Percentiles rank a stretch among this genome's conserved stretches.
Evolutionary conservation across 2,113 vertebrate genomes (phyloP).

Genomic region (Piprites chloris): DNA sequence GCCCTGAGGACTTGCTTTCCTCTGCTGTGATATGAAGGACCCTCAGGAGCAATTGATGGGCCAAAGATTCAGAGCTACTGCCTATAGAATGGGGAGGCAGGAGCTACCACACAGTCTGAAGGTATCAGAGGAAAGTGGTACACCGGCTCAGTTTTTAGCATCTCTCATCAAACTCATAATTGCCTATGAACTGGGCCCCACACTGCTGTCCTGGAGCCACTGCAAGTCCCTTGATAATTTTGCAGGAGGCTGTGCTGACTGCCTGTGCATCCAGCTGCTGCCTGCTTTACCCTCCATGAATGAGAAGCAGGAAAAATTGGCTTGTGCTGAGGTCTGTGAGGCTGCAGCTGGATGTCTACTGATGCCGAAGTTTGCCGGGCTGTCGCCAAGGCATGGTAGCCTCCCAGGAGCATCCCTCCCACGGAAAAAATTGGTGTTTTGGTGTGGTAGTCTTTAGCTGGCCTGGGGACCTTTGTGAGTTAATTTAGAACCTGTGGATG

Average conservation of each 20-base stretch:
- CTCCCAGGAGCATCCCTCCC: neutral
- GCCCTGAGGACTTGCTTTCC: neutral
- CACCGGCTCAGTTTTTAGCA: neutral
- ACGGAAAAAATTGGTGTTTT: neutral
- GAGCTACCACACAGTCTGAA: neutral
- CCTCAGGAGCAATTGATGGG: neutral
- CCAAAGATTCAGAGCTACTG: neutral
- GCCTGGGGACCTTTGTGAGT: too few species aligned
- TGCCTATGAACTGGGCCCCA: accelerated
- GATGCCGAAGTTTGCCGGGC: accelerated
- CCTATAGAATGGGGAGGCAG: accelerated
- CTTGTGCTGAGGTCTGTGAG: neutral
- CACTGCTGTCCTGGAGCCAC: neutral
- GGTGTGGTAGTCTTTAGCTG: too few species aligned
- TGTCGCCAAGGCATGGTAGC: neutral
- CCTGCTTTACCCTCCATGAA: neutral
- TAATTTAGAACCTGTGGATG: too few species aligned
- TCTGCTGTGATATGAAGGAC: neutral
- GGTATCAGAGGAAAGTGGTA: neutral
- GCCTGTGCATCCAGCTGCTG: neutral
- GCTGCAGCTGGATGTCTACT: neutral
- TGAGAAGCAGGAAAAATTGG: neutral
- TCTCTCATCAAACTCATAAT: neutral
- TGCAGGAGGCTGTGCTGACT: neutral
- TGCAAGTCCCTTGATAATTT: neutral